Evolutionary conservation across 1,140 invertebrate genomes (phyloP).

Genomic region (Chymomyza costata): DNA sequence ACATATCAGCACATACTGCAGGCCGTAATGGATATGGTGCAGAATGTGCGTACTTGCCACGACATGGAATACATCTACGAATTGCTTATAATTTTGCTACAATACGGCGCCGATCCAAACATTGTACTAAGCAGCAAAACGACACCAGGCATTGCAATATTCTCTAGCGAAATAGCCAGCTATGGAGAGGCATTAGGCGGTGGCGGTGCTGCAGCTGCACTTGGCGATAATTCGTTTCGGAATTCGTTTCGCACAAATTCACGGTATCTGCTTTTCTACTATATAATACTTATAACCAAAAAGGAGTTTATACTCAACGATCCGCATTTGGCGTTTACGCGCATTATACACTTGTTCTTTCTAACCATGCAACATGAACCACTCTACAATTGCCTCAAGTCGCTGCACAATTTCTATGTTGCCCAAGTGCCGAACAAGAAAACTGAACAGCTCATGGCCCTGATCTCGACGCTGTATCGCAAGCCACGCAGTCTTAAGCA

Average conservation of each 20-base stretch:
- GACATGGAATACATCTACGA: conserved; percentile 84
- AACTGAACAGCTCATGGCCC: conserved; percentile 78
- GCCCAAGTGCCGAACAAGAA: conserved; percentile 81
- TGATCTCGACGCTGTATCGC: conserved; percentile 80
- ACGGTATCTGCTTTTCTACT: conserved; percentile 82
- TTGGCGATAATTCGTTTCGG: conserved; percentile 72
- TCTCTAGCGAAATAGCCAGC: conserved; percentile 69
- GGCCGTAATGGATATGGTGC: conserved; percentile 83
- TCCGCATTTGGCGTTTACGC: conserved; percentile 79
- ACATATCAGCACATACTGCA: conserved; percentile 82
- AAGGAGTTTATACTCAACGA: conserved; percentile 83
- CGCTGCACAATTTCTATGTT: conserved; percentile 81
- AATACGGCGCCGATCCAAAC: conserved; percentile 82
- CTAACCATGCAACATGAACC: conserved; percentile 82
- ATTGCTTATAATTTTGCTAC: conserved; percentile 81
- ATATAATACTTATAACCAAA: conserved; percentile 81
- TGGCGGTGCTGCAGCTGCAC: conserved; percentile 21
- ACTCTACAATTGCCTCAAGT: conserved; percentile 80
- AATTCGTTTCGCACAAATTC: conserved; percentile 80
- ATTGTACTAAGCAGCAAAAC: conserved; percentile 77
- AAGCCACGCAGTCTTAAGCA: conserved; percentile 81
- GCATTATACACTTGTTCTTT: conserved; percentile 82
- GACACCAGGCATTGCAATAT: conserved; percentile 69
- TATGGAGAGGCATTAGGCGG: conserved; percentile 51
- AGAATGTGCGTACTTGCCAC: conserved; percentile 79